A percentile compares a stretch with the other conserved stretches of the same genome.
phyloP scores from a whole-genome alignment of 1,140 invertebrate species.

The Luehdorfia chinensis region DNA sequence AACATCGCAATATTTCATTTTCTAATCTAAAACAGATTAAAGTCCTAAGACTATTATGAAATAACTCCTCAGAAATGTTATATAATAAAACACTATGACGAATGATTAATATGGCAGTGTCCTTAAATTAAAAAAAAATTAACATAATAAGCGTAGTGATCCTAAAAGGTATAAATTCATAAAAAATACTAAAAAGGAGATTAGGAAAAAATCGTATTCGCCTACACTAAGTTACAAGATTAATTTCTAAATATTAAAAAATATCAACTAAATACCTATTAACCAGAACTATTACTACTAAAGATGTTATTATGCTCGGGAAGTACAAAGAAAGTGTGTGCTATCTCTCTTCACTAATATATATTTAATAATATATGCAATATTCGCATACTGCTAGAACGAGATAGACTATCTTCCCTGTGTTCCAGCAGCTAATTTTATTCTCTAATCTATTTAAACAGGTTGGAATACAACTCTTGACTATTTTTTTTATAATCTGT shows the following conservation, averaged over 20 bases:
- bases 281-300: not conserved
- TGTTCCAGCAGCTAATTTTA: no score
- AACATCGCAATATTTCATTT: constrained; percentile 27
- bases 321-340: no score
- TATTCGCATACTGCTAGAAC: no score
- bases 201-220: constrained; percentile 10
- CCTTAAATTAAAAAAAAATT: constrained; percentile 29
- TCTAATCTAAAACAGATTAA: constrained; percentile 22
- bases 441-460: no score
- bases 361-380: no score
- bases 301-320: not conserved
- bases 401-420: no score
- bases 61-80: constrained; percentile 4
- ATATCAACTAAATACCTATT: not conserved
- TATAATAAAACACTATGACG: constrained; percentile 18
- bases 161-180: constrained; percentile 35
- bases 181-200: constrained; percentile 18
- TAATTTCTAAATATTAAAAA: constrained; percentile 14
- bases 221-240: constrained; percentile 12
- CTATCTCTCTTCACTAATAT: no score
- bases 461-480: no score
- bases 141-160: constrained; percentile 57
- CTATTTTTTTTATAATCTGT: no score
- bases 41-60: constrained; percentile 9
- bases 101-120: constrained; percentile 57